Evolutionary conservation across 2,797 vertebrate species (phyloP), one percentile per base, ranked within the genome.

Genomic region (Schizopygopsis pylzovi): DNA sequence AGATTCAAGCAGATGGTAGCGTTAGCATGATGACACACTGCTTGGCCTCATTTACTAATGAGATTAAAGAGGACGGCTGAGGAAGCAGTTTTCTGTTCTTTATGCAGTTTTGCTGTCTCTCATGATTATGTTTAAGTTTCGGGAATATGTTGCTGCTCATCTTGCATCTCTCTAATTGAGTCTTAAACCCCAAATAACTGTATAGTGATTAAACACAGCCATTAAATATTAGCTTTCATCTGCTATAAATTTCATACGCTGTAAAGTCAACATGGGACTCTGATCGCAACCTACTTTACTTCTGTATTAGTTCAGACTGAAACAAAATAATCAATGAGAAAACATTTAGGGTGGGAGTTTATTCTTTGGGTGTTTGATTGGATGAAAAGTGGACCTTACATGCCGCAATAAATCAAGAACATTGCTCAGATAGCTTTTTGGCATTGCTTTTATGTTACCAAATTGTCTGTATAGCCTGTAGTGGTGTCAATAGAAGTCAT

Each of bases 41-140:
- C 91, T 93, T 94, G 93, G 86, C 95, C 95, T 94, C 92, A 79
- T 94, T 95, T 88, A 91, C 37, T 96, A 96, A 96, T 94, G 85
- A 91, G 94, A 91, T 96, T 95, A 95, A 70, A 6, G 41, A 61
- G n/a, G 28, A 81, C 43, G 41, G 56, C 43, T 52, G 28, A 67
- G 39, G n/a, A 70, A n/a, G 67, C 65, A 79, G 39, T 33, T 68
- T 43, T 8, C 25, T 43, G 2, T 39, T 63, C 20, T 61, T 83
- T 6, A 16, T 13, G 22, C 33, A 28, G 63, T 72, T 61, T 63
- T 79, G 18, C 43, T 15, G 45, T 73, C 0, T 45, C 52, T 79
- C 3, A 0, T 37, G 25, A 56, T 28, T 3, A 39, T 15, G 20
- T 52, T 52, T 22, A 8, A 28, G n/a, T 28, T 61, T 25, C 6